phyloP scores from a whole-genome alignment of 2,113 vertebrate species.

The pig (Sus scrofa) region DNA sequence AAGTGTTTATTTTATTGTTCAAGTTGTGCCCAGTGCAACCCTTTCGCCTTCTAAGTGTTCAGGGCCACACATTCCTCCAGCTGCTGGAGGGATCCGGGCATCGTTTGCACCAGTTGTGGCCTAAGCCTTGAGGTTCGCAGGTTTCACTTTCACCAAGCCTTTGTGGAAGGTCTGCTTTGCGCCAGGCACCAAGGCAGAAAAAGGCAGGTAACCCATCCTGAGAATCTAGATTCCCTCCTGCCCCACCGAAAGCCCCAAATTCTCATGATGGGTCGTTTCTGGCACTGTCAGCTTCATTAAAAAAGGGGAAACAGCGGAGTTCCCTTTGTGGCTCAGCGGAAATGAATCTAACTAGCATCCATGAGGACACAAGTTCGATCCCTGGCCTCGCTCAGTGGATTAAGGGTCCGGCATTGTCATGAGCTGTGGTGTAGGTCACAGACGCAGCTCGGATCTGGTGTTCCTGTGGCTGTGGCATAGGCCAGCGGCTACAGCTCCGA shows the following conservation, averaged over 20 bases:
- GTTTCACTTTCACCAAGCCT: neutral
- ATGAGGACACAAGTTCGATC: no score
- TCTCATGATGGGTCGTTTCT: neutral
- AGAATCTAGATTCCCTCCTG: neutral
- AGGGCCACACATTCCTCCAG: neutral
- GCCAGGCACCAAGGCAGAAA: neutral
- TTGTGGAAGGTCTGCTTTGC: neutral
- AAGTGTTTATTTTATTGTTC: no score
- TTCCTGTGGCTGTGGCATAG: no score
- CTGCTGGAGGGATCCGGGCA: neutral
- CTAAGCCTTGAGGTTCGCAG: neutral
- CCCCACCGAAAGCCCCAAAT: neutral
- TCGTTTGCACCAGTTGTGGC: neutral
- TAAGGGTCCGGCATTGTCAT: no score
- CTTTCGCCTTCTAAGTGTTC: neutral
- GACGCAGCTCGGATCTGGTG: no score
- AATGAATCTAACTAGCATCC: no score
- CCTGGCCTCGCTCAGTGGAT: no score
- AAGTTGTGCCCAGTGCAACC: neutral
- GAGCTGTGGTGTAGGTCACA: no score
- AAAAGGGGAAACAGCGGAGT: neutral
- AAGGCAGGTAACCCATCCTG: neutral
- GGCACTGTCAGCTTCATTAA: neutral
- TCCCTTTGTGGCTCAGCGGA: no score
- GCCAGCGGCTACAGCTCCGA: no score